phyloP scores from a whole-genome alignment of 2,797 vertebrate genomes.

The Helicolenus hilgendorfi region DNA sequence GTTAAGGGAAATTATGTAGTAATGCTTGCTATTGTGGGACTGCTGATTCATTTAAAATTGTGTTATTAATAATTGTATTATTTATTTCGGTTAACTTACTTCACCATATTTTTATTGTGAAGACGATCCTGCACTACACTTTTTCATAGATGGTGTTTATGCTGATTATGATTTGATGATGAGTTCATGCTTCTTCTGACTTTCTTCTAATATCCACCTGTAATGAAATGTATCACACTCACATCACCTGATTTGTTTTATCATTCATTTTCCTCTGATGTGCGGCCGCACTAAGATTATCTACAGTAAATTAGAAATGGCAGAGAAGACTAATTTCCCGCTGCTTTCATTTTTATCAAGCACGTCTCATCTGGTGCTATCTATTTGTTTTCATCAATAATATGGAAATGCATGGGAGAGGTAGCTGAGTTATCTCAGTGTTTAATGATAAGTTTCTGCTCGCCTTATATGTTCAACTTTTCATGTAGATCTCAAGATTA shows the following conservation, averaged over 20 bases:
- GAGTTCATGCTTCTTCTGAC: not conserved
- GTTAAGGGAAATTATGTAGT: too few relatives aligned
- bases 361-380: not conserved
- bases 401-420: not conserved
- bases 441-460: not conserved
- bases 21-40: not conserved
- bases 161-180: too few relatives aligned
- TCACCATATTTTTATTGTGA: not conserved
- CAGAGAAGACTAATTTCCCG: too few relatives aligned
- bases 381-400: not conserved
- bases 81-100: not conserved
- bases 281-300: too few relatives aligned
- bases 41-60: too few relatives aligned
- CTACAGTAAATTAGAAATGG: too few relatives aligned
- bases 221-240: not conserved
- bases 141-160: too few relatives aligned
- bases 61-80: not conserved
- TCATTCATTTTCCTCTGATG: too few relatives aligned
- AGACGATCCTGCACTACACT: too few relatives aligned
- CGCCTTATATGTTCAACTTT: not conserved
- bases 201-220: not conserved
- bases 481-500: not conserved
- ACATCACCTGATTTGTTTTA: not conserved
- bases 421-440: not conserved
- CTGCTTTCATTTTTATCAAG: too few relatives aligned